Percentiles rank a stretch among this genome's conserved stretches.
Evolutionary conservation across 2,113 vertebrate species (phyloP).

Genomic region (Heterocephalus glaber): DNA sequence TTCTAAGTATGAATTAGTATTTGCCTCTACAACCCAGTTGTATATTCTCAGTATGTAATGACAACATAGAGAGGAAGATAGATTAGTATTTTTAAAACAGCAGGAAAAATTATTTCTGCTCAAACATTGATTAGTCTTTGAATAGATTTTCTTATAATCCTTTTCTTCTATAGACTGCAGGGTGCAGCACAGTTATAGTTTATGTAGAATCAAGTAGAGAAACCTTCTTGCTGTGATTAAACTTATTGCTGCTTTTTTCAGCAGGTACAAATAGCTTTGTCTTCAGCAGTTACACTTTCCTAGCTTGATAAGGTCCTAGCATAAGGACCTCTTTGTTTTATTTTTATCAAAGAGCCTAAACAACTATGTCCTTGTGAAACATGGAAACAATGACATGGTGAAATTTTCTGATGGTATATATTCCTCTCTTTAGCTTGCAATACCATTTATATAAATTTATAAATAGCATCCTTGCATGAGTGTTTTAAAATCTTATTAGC

Average conservation of each 20-base stretch:
- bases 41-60: constrained; percentile 28
- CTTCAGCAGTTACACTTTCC: constrained; percentile 41
- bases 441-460: neutral
- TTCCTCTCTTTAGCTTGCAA: constrained; percentile 11
- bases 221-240: constrained; percentile 37
- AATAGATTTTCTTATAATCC: constrained; percentile 52
- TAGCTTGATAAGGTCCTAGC: neutral
- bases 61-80: constrained; percentile 52
- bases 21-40: constrained; percentile 7
- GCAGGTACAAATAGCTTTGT: constrained; percentile 52
- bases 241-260: constrained; percentile 53
- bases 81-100: constrained; percentile 70
- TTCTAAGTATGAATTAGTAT: constrained; percentile 38
- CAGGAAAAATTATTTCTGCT: constrained; percentile 61
- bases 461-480: neutral
- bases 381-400: neutral
- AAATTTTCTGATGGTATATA: constrained; percentile 8
- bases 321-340: constrained; percentile 36
- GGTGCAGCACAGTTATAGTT: constrained; percentile 53
- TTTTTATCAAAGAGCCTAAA: constrained; percentile 54
- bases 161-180: constrained; percentile 50
- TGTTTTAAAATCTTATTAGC: constrained; percentile 53
- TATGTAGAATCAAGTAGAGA: constrained; percentile 50
- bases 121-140: constrained; percentile 61
- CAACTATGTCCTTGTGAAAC: neutral